Conservation (phyloP, 2,888 invertebrate species). For the Apamea monoglypha region DNA sequence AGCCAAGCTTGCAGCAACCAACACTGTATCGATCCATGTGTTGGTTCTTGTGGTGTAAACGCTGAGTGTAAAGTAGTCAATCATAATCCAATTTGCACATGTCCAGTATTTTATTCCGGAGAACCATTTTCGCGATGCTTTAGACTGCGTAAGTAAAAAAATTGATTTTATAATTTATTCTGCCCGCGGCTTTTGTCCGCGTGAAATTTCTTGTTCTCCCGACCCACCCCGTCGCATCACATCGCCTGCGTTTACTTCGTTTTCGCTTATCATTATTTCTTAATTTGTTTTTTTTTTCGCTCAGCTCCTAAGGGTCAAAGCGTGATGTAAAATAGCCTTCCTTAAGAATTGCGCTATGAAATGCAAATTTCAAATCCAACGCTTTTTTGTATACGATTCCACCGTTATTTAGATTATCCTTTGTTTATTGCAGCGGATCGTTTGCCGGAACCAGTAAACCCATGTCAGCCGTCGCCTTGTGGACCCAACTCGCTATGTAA, state of each 20-base stretch:
- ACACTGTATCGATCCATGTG: slow-evolving; percentile 93
- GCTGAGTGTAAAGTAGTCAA: slow-evolving; percentile 94
- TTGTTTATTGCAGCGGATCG: slow-evolving; percentile 85
- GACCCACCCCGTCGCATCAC: too few species aligned
- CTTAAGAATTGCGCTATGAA: not conserved
- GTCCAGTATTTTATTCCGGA: slow-evolving; percentile 91
- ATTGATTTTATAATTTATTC: not conserved
- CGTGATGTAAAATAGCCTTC: not conserved
- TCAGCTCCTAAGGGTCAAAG: not conserved
- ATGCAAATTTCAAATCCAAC: not conserved
- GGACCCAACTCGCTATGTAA: slow-evolving; percentile 94
- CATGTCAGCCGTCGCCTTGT: slow-evolving; percentile 94
- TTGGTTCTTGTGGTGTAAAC: slow-evolving; percentile 93
- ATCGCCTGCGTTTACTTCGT: not conserved
- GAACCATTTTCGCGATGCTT: slow-evolving; percentile 92
- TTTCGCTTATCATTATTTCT: not conserved
- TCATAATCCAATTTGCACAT: slow-evolving; percentile 94
- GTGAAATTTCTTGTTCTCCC: too few species aligned
- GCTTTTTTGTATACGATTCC: not conserved
- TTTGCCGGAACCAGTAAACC: slow-evolving; percentile 89
- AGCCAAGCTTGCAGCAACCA: slow-evolving; percentile 93
- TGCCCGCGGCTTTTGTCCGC: too few species aligned
- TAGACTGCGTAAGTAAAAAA: slow-evolving; percentile 85
- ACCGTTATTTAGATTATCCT: not conserved
- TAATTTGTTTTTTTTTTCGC: not conserved